Evolutionary conservation across 2,797 vertebrate species (phyloP).

Genomic region (Muscicapa striata): DNA sequence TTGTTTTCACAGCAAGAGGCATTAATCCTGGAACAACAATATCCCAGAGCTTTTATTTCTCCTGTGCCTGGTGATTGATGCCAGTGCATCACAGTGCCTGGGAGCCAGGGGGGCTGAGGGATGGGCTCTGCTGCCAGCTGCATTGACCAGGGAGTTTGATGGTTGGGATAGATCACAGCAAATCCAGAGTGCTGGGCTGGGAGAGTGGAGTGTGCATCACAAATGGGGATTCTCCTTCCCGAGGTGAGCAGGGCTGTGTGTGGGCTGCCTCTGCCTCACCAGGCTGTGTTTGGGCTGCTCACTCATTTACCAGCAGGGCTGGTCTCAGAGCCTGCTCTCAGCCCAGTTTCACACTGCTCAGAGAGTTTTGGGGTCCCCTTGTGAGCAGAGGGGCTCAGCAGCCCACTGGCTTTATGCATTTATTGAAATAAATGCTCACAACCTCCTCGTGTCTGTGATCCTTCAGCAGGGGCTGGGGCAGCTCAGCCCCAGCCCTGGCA

Average conservation of each 20-base stretch:
- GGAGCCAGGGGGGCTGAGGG: not conserved
- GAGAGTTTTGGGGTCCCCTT: fast-evolving
- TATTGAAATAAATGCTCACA: not conserved
- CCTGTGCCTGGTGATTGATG: constrained; percentile 15
- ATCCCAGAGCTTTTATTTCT: not conserved
- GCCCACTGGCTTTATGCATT: not conserved
- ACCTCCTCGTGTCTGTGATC: too few relatives aligned
- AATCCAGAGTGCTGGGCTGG: not conserved
- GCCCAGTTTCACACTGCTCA: fast-evolving
- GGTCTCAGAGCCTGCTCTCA: not conserved
- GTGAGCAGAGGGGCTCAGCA: not conserved
- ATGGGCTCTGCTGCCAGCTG: not conserved
- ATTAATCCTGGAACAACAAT: constrained; percentile 38
- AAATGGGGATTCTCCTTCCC: not conserved
- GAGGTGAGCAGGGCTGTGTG: not conserved
- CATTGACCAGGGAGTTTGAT: not conserved
- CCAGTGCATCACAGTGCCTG: not conserved
- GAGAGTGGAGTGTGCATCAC: fast-evolving
- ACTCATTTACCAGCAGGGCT: fast-evolving
- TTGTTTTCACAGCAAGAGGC: constrained; percentile 58
- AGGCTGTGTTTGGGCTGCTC: not conserved
- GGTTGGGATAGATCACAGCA: not conserved
- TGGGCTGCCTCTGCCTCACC: not conserved
- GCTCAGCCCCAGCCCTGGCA: not conserved
- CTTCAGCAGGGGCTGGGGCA: not conserved